These are phyloP conservation scores for Chionoecetes opilio DNA, from an alignment of 1,140 invertebrate species.

Conservation along the genomic window DNA sequence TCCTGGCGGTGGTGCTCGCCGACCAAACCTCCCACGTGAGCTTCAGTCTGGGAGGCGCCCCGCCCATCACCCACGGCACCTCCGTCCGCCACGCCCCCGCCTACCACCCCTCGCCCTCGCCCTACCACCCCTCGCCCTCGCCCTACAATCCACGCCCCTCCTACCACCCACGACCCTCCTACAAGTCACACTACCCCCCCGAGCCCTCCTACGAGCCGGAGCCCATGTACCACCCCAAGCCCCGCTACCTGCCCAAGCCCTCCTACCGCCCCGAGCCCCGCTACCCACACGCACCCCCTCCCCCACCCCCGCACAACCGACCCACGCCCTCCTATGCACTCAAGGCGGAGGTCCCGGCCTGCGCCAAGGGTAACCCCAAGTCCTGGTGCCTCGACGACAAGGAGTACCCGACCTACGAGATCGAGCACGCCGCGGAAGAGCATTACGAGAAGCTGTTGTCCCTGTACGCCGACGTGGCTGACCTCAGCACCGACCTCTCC, in stretches of 20 bases:
- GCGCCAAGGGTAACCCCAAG: slow-evolving; percentile 20
- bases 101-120: slow-evolving; percentile 34
- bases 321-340: not conserved
- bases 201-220: slow-evolving; percentile 13
- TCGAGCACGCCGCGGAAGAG: slow-evolving; percentile 46
- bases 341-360: slow-evolving; percentile 1
- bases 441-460: slow-evolving; percentile 10
- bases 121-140: not conserved
- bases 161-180: slow-evolving; percentile 46
- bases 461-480: slow-evolving; percentile 60
- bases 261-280: slow-evolving; percentile 22
- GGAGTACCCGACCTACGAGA: slow-evolving; percentile 57
- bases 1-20: slow-evolving; percentile 43
- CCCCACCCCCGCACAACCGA: slow-evolving; percentile 9
- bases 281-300: not conserved
- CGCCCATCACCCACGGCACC: slow-evolving; percentile 39
- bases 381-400: slow-evolving; percentile 62
- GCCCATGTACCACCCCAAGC: slow-evolving; percentile 38
- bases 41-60: slow-evolving; percentile 45
- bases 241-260: slow-evolving; percentile 13
- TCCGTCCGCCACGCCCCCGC: slow-evolving; percentile 12
- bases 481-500: slow-evolving; percentile 53
- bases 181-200: slow-evolving; percentile 23
- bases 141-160: slow-evolving; percentile 43
- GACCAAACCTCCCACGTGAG: slow-evolving; percentile 51